Conservation (phyloP, 1,140 invertebrate species). For the Eupeodes corollae region DNA sequence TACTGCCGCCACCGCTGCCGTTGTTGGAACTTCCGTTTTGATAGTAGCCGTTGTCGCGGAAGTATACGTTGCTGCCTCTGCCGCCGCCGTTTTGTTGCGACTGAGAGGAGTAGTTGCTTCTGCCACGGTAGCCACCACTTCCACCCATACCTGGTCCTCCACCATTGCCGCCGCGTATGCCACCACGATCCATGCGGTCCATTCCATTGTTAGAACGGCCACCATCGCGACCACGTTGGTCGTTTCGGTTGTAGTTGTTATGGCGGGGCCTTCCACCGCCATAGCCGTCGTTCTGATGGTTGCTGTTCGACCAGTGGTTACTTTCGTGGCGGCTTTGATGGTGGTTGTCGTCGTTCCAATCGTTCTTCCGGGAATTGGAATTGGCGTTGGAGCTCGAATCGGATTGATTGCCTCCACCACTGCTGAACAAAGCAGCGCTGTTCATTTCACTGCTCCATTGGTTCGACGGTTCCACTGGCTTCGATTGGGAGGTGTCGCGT, state of each 20-base stretch:
- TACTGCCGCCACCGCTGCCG: slow-evolving; percentile 1
- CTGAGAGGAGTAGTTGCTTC: slow-evolving; percentile 19
- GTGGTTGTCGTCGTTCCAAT: slow-evolving; percentile 17
- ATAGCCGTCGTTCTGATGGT: slow-evolving; percentile 16
- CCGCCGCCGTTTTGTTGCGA: slow-evolving; percentile 17
- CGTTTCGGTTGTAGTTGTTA: background rate
- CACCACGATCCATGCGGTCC: slow-evolving; percentile 9
- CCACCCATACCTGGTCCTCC: background rate
- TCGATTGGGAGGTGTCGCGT: background rate
- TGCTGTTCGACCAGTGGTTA: slow-evolving; percentile 24
- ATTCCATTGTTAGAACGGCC: slow-evolving; percentile 18
- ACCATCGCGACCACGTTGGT: background rate
- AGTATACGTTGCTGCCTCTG: slow-evolving; percentile 22
- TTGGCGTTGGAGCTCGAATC: slow-evolving; percentile 9
- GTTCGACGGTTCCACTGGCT: slow-evolving; percentile 8
- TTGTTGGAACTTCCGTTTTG: slow-evolving; percentile 17
- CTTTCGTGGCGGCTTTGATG: slow-evolving; percentile 12
- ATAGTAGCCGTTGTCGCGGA: slow-evolving; percentile 31
- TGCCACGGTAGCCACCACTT: background rate
- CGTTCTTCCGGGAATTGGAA: slow-evolving; percentile 17
- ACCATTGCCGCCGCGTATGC: background rate
- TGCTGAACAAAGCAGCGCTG: slow-evolving; percentile 18
- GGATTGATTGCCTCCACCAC: background rate
- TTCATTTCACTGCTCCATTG: slow-evolving; percentile 35
- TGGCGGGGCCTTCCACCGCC: slow-evolving; percentile 1